Evolutionary conservation across 2,888 invertebrate species (phyloP).

Genomic region (Eupithecia abbreviata): DNA sequence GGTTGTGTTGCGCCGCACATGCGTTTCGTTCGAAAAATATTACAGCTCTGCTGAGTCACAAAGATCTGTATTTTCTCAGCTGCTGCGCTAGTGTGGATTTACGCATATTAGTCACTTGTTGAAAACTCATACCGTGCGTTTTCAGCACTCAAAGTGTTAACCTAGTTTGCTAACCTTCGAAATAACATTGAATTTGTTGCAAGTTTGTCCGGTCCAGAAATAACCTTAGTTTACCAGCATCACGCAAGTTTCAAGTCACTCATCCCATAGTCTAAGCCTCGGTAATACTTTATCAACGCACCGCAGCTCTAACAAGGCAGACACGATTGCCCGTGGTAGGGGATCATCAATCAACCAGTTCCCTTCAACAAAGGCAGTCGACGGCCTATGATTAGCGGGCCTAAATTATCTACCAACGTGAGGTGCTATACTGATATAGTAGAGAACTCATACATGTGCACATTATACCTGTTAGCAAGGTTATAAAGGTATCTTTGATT

Average conservation of each 20-base stretch:
- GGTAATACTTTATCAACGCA: constrained; percentile 30
- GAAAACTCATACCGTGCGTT: no score
- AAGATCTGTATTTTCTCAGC: no score
- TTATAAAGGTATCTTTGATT: not conserved
- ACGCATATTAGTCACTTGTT: no score
- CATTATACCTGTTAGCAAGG: not conserved
- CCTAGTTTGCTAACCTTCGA: no score
- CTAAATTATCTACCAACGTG: constrained; percentile 67
- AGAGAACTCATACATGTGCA: constrained; percentile 1
- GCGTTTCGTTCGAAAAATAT: no score
- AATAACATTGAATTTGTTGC: not conserved
- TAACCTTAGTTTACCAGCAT: not conserved
- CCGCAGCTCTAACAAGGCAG: constrained; percentile 28
- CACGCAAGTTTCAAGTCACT: not conserved
- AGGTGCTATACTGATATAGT: constrained; percentile 30
- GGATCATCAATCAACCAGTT: constrained; percentile 73
- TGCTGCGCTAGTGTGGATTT: no score
- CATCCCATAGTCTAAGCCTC: not conserved
- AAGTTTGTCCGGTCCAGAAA: not conserved
- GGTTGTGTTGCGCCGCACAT: no score
- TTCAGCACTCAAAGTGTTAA: no score
- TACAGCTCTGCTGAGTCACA: no score
- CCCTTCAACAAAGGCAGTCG: constrained; percentile 65
- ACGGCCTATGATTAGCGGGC: constrained; percentile 71
- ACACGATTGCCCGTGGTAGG: constrained; percentile 61